Evolutionary conservation across 1,140 invertebrate genomes (phyloP).

Genomic region (Drosophila trapezifrons): DNA sequence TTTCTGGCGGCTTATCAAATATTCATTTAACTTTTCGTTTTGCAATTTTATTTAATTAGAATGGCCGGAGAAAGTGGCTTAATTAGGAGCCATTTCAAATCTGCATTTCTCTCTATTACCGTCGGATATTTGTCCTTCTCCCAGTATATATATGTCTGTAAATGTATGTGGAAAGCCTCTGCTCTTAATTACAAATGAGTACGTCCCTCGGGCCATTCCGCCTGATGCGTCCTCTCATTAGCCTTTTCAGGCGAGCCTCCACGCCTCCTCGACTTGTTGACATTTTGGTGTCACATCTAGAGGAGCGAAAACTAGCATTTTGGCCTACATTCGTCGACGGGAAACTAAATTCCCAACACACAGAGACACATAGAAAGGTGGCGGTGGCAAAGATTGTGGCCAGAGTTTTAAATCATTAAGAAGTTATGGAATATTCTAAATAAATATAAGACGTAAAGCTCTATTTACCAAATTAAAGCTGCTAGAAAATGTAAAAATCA

Average conservation of each 20-base stretch:
- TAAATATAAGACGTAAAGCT: not conserved
- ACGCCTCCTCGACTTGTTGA: conserved; percentile 59
- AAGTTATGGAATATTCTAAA: not conserved
- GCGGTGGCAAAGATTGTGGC: conserved; percentile 3
- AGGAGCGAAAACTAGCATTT: conserved; percentile 38
- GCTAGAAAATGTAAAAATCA: not conserved
- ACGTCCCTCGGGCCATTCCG: conserved; percentile 68
- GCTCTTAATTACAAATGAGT: conserved; percentile 71
- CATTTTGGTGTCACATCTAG: conserved; percentile 71
- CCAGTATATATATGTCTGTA: conserved; percentile 6
- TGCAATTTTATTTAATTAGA: conserved; percentile 44
- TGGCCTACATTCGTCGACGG: conserved; percentile 33
- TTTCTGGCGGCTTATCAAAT: conserved; percentile 49
- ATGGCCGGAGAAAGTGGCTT: conserved; percentile 23
- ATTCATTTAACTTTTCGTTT: conserved; percentile 37
- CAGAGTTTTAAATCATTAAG: not conserved
- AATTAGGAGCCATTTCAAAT: conserved; percentile 35
- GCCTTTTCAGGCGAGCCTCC: conserved; percentile 64
- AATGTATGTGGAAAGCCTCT: conserved; percentile 41
- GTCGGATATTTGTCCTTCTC: conserved; percentile 18
- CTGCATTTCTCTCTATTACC: conserved; percentile 19
- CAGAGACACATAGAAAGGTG: conserved; percentile 2
- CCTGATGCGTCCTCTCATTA: conserved; percentile 72
- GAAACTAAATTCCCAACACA: conserved; percentile 1
- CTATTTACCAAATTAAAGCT: not conserved